These are phyloP conservation scores for Tichodroma muraria DNA, from an alignment of 2,113 vertebrate genomes.

Conservation along the genomic window DNA sequence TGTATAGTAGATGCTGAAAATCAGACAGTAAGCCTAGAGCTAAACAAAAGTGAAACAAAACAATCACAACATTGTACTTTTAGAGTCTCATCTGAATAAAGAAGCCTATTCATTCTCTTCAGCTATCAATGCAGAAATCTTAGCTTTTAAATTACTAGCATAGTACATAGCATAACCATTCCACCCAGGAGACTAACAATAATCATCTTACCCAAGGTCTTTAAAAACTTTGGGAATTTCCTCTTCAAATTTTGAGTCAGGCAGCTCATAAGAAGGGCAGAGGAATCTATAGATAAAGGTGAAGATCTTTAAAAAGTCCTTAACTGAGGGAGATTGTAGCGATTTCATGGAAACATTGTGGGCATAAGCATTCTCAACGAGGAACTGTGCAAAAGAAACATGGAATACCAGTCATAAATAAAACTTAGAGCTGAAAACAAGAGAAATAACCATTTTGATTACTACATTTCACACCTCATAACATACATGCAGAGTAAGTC, in stretches of 20 bases:
- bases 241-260: conserved; percentile 90
- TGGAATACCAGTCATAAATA: background rate
- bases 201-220: conserved; percentile 79
- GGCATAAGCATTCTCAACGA: conserved; percentile 81
- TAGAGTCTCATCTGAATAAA: background rate
- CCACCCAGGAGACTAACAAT: background rate
- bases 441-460: background rate
- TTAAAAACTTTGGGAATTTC: conserved; percentile 90
- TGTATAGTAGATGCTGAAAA: background rate
- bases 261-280: conserved; percentile 85
- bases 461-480: background rate
- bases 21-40: background rate
- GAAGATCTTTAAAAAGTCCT: conserved; percentile 94
- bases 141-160: background rate
- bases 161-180: background rate
- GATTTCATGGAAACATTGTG: conserved; percentile 82
- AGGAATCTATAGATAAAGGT: conserved; percentile 86
- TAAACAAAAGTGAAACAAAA: background rate
- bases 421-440: background rate
- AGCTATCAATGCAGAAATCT: background rate
- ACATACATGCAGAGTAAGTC: accelerated
- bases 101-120: background rate
- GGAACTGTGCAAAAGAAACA: conserved; percentile 73
- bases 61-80: background rate
- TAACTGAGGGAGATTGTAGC: conserved; percentile 89